Conservation (phyloP, 1,140 invertebrate species). For the Bombus consobrinus region DNA sequence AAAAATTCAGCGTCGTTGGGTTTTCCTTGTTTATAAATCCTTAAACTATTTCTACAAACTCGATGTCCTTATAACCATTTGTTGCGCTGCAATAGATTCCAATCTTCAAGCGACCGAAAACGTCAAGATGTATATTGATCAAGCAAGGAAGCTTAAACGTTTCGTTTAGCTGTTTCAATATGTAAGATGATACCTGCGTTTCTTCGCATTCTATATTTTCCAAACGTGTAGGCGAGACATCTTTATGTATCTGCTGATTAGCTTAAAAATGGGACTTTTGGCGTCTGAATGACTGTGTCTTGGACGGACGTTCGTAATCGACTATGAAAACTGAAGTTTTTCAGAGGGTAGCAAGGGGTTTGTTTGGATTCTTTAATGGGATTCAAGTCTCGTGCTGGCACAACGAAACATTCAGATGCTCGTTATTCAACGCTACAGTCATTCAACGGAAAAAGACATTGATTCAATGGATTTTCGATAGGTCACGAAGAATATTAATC, state of each 20-base stretch:
- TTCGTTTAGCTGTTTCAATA: slow-evolving; percentile 27
- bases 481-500: slow-evolving; percentile 16
- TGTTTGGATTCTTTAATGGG: slow-evolving; percentile 42
- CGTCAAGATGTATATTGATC: background rate
- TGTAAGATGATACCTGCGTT: slow-evolving; percentile 36
- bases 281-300: slow-evolving; percentile 30
- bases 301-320: slow-evolving; percentile 13
- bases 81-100: background rate
- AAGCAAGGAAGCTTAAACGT: slow-evolving; percentile 1
- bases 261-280: slow-evolving; percentile 59
- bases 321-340: background rate
- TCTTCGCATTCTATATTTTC: slow-evolving; percentile 28
- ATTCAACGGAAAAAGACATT: slow-evolving; percentile 34
- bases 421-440: slow-evolving; percentile 42
- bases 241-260: slow-evolving; percentile 48
- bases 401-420: slow-evolving; percentile 44
- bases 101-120: slow-evolving; percentile 11
- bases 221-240: slow-evolving; percentile 22
- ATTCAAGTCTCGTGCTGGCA: slow-evolving; percentile 46
- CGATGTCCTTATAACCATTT: no score
- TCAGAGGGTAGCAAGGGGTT: slow-evolving; percentile 9
- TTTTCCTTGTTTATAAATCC: no score
- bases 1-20: no score
- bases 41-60: no score
- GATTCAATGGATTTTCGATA: background rate